Evolutionary conservation across 2,113 vertebrate genomes (phyloP), one percentile per base, ranked within the genome.

Genomic region (Tiliqua scincoides): DNA sequence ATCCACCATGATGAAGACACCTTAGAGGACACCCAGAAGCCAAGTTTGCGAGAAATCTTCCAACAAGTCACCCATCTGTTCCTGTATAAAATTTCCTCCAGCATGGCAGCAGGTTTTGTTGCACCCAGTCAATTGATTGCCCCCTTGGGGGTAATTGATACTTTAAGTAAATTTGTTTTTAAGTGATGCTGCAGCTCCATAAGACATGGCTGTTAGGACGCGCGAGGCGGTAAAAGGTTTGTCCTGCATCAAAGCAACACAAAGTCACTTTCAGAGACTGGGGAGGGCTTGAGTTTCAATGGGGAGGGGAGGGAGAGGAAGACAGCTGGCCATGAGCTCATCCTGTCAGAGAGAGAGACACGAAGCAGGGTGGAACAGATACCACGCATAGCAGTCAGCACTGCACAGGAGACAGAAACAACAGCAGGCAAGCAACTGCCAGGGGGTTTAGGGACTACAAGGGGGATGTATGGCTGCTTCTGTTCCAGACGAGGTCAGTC

Each of bases 61-160:
- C 23, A 40, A 17, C 72, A 43, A 84, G 27, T 4, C 17, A 27
- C 30, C 43, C 86, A 73, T 83, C 74, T 83, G 86, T 54, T 57
- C 65, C 75, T 11, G 11, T 78, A 65, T 78, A 71, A 78, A 72
- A 54, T 83, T 79, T 54, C 54, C n/a, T 80, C n/a, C 37, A 2
- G 0, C 1, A 8, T 21, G 23, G 62, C 71, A 3, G 12, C 48
- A 0, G 78, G 77, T 54, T 84, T n/a, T 62, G 54, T 30, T 18
- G 14, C 12, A 48, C 35, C 11, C 37, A 23, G 37, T 20, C 40
- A 63, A 27, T 30, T 43, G 40, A 77, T 23, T 37, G 23, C 1
- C 75, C 65, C 23, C 74, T 85, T 82, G 89, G 32, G 93, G 95
- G 96, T 96, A 96, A 97, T 96, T 92, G 94, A 97, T 93, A 93